A percentile compares a stretch with the other conserved stretches of the same genome.
phyloP scores from a whole-genome alignment of 1,140 invertebrate species.

The Drosophila baimaii region DNA sequence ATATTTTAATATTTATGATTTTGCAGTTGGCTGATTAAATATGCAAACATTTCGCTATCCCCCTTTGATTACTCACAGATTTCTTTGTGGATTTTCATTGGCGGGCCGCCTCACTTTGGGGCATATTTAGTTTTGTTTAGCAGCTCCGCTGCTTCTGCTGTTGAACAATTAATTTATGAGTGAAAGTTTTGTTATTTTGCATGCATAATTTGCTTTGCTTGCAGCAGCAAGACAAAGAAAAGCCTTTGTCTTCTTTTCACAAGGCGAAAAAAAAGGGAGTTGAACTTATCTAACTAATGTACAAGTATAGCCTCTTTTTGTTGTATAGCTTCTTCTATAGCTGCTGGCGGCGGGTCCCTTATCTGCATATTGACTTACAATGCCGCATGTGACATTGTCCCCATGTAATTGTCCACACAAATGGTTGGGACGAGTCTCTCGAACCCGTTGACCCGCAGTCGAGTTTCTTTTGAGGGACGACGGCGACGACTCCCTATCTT shows the following conservation, averaged over 20 bases:
- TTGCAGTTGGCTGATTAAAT: conserved; percentile 52
- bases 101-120: conserved; percentile 36
- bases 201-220: conserved; percentile 69
- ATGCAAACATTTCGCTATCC: conserved; percentile 56
- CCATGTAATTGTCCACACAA: conserved; percentile 68
- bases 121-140: conserved; percentile 57
- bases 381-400: conserved; percentile 44
- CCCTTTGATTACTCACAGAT: conserved; percentile 49
- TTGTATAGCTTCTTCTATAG: conserved; percentile 11
- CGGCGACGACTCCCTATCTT: conserved; percentile 21
- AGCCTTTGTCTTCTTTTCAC: conserved; percentile 43
- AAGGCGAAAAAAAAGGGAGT: conserved; percentile 25
- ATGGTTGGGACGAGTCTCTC: conserved; percentile 30
- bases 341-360: conserved; percentile 48
- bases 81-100: conserved; percentile 42
- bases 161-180: conserved; percentile 78
- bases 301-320: conserved; percentile 2
- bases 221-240: conserved; percentile 32
- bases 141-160: conserved; percentile 3
- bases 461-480: conserved; percentile 45
- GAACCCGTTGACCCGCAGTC: conserved; percentile 71
- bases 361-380: conserved; percentile 73
- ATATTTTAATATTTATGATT: conserved; percentile 45
- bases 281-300: conserved; percentile 69
- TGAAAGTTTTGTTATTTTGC: conserved; percentile 77